A percentile compares a stretch with the other conserved stretches of the same genome.
Evolutionary conservation across 64 coral and sea anemone species (phyloP).

Genomic region (Dendrophyllia cribrosa): DNA sequence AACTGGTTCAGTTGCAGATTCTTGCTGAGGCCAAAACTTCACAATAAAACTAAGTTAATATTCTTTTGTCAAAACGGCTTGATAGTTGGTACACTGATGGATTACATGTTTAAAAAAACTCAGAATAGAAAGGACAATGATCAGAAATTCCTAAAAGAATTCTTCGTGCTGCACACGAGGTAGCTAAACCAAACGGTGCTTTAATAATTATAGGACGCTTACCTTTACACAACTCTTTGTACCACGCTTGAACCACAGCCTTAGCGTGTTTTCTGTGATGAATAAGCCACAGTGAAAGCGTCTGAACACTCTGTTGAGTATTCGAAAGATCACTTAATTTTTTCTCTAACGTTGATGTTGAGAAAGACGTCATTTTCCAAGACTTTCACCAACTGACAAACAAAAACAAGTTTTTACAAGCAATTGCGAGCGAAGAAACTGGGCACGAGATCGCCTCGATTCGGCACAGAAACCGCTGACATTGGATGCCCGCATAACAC

Average conservation of each 20-base stretch:
- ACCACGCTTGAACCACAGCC: constrained; percentile 94
- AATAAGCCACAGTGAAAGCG: constrained; percentile 95
- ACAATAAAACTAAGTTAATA: no score
- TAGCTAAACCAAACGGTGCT: neutral
- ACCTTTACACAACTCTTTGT: constrained; percentile 91
- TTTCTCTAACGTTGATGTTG: constrained; percentile 93
- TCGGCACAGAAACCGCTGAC: neutral
- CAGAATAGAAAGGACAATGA: no score
- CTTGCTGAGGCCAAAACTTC: no score
- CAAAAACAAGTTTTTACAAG: neutral
- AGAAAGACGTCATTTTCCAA: constrained; percentile 94
- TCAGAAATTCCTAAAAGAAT: no score
- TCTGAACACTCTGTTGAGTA: constrained; percentile 98
- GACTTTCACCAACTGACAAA: neutral
- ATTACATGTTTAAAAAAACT: no score
- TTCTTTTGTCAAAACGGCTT: no score
- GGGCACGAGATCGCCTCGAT: constrained; percentile 23
- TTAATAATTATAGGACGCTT: neutral
- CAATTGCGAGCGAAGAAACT: neutral
- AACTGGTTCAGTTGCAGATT: no score
- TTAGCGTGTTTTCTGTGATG: constrained; percentile 99
- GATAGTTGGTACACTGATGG: no score
- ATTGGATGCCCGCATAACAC: neutral
- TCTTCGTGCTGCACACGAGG: neutral
- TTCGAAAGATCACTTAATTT: constrained; percentile 95